Base-by-base conservation (phyloP, 2,888 invertebrate genomes). In the Callinectes sapidus region DNA sequence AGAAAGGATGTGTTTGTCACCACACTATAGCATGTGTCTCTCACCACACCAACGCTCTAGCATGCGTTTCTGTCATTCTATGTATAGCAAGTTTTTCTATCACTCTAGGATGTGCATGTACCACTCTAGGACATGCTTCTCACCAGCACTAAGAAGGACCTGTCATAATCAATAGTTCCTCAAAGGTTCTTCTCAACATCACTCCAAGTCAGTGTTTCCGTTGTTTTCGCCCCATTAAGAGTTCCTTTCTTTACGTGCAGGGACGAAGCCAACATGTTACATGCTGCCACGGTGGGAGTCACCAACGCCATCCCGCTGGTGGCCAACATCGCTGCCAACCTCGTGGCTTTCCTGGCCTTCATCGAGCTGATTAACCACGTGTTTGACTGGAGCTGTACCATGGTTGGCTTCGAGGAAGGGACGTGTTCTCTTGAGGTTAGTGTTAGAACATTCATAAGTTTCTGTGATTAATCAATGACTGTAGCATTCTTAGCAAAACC, bases 241-340 rank as follows among this genome's bases (percentile, higher is more conserved):
- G 16, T 35, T 35, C 35, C 16, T 16, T 10, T 81, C 2, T 81
- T 35, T 81, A 1, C 5, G 32, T 89, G 18, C 71, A 89, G 97
- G 97, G 98, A 96, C 96, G 96, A 98, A 95, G 96, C 97, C 1
- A 98, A 98, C 91, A 96, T 98, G 0, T 96, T 99, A 48, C 99
- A 99, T 95, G 99, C 99, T 0, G 99, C 98, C 0, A 97, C 98
- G 0, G 97, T 98, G 95, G 99, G 99, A 98, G 0, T 96, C 97
- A 18, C 97, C 97, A 95, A 99, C 99, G 98, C 98, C 0, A 97
- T 98, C 5, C 96, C 97, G 0, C 96, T 99, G 2, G 97, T 99
- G 71, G 96, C 98, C 16, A 98, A 98, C 95, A 98, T 99, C 94
- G 97, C 98, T 8, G 98, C 99, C 13, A 99, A 99, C 95, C 96